Percentiles rank a stretch among this genome's conserved stretches.
Evolutionary conservation across 2,888 invertebrate species (phyloP).

Genomic region (Pristionchus entomophagus): DNA sequence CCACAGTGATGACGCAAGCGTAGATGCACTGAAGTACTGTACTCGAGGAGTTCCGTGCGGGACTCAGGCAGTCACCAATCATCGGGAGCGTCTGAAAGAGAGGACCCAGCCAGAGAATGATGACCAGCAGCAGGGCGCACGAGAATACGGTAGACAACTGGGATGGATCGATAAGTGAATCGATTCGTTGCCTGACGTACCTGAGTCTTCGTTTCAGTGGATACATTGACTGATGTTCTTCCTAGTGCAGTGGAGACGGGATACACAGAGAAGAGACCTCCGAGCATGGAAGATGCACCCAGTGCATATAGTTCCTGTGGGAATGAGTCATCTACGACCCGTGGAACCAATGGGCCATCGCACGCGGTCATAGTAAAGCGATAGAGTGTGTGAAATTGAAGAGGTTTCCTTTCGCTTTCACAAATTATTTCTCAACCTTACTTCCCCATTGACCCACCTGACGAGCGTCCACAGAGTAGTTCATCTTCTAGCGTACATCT

Average conservation of each 20-base stretch:
- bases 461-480: constrained; percentile 78
- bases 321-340: too few relatives aligned
- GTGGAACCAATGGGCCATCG: too few relatives aligned
- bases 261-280: constrained; percentile 79
- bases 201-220: constrained; percentile 89
- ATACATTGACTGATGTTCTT: constrained; percentile 84
- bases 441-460: constrained; percentile 78
- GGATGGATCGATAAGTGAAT: background rate
- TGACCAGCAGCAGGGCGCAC: constrained; percentile 84
- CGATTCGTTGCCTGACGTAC: constrained; percentile 64
- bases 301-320: constrained; percentile 64
- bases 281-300: constrained; percentile 82
- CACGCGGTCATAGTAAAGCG: too few relatives aligned
- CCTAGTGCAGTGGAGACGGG: constrained; percentile 78
- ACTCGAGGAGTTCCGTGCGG: background rate
- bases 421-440: too few relatives aligned
- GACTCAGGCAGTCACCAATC: constrained; percentile 76
- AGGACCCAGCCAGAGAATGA: constrained; percentile 89
- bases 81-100: constrained; percentile 88
- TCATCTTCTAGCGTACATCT: constrained; percentile 77
- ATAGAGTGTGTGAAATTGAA: background rate
- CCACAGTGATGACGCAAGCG: constrained; percentile 77
- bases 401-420: too few relatives aligned
- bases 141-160: constrained; percentile 86
- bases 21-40: constrained; percentile 69